Percentiles rank a stretch among this genome's conserved stretches.
These are phyloP conservation scores for Charadrius vociferus DNA, from an alignment of 2,113 vertebrate genomes.

Conservation along the genomic window DNA sequence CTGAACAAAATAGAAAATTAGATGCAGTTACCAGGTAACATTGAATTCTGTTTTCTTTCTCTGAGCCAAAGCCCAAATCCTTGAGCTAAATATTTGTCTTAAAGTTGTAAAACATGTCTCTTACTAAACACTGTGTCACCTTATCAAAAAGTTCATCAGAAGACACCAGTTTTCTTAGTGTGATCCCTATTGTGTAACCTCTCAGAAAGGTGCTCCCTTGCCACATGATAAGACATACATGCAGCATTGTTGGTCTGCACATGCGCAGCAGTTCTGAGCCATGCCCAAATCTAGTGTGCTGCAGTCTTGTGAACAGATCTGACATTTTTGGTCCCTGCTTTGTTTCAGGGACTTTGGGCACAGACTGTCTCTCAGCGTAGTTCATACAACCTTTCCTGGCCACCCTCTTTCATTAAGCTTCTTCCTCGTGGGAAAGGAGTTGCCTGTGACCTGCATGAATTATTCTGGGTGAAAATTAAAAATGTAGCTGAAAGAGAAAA, in stretches of 20 bases:
- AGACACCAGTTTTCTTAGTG: neutral
- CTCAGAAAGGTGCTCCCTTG: neutral
- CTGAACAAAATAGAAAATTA: neutral
- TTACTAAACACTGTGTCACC: neutral
- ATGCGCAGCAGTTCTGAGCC: neutral
- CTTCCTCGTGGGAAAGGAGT: neutral
- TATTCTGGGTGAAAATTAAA: neutral
- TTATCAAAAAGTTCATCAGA: neutral
- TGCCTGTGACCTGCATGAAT: neutral
- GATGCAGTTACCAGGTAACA: neutral
- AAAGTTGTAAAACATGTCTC: neutral
- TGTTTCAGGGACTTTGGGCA: neutral
- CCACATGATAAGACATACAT: accelerated
- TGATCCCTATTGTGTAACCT: neutral
- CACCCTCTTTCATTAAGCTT: neutral
- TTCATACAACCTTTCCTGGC: neutral
- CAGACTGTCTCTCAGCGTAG: neutral
- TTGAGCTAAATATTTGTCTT: neutral
- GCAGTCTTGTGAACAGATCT: neutral
- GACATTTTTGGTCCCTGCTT: neutral
- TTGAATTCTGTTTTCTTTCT: neutral
- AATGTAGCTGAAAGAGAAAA: neutral
- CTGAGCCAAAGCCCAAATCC: neutral
- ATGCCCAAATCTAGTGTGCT: neutral
- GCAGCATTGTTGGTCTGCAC: neutral